phyloP scores from a whole-genome alignment of 35 echinoderm and acorn worm species.

The Heliocidaris erythrogramma region DNA sequence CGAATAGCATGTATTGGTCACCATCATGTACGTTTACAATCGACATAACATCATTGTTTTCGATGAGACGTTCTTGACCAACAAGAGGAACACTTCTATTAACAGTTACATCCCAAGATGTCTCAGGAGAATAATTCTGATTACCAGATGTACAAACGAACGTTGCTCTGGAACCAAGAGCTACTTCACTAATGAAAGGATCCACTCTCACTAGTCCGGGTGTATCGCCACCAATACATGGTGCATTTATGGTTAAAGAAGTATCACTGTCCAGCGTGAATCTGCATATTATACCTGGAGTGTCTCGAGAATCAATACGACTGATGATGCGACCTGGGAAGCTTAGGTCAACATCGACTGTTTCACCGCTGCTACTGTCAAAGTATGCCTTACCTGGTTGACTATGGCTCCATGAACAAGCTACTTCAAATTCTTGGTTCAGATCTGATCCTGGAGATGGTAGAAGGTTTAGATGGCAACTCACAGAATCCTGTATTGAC shows the following conservation, averaged over 20 bases:
- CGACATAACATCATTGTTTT: not conserved
- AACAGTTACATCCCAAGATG: not conserved
- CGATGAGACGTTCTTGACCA: not conserved
- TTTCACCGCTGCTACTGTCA: not conserved
- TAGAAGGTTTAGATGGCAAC: too few species aligned
- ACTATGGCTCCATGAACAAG: too few species aligned
- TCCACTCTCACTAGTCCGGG: not conserved
- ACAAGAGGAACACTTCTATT: not conserved
- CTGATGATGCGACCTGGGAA: slow-evolving; percentile 12
- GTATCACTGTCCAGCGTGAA: not conserved
- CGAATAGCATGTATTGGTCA: not conserved
- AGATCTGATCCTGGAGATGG: too few species aligned
- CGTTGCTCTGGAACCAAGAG: not conserved
- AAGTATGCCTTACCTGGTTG: not conserved
- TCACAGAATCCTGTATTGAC: not conserved
- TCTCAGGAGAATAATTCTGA: not conserved
- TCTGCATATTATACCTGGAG: not conserved
- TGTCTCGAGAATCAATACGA: not conserved
- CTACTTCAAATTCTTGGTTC: too few species aligned
- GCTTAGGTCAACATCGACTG: not conserved
- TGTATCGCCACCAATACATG: not conserved
- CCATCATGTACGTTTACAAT: not conserved
- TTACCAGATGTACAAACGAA: not conserved
- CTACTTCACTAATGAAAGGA: not conserved
- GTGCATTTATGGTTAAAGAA: not conserved